Conservation (phyloP, 2,888 invertebrate genomes). For the Lycophotia porphyrea region DNA sequence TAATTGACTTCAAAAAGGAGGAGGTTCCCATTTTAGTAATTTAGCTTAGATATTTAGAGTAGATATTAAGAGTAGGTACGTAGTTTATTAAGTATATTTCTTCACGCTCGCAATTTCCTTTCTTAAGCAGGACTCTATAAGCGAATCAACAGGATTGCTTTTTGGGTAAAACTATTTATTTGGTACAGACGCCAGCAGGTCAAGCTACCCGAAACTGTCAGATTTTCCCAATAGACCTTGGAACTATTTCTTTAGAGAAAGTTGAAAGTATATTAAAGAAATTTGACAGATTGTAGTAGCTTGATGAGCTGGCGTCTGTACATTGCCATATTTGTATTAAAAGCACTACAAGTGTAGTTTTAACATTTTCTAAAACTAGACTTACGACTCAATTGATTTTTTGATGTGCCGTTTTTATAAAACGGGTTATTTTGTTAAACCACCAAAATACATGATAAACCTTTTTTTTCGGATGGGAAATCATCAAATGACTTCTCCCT, state of each 20-base stretch:
- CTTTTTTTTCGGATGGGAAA: too few relatives aligned
- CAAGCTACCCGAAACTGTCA: too few relatives aligned
- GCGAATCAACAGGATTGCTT: background rate
- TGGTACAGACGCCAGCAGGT: too few relatives aligned
- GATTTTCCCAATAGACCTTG: too few relatives aligned
- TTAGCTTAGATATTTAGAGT: background rate
- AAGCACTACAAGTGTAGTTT: background rate
- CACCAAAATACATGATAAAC: background rate
- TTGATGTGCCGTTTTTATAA: background rate
- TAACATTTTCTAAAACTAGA: background rate
- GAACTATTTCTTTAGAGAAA: too few relatives aligned
- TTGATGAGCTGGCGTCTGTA: too few relatives aligned
- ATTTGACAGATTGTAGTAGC: too few relatives aligned
- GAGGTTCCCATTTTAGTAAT: too few relatives aligned
- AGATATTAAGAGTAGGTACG: background rate
- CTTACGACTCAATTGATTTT: background rate
- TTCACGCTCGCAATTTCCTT: conserved; percentile 51
- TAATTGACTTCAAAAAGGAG: too few relatives aligned
- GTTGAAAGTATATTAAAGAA: too few relatives aligned
- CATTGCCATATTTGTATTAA: background rate
- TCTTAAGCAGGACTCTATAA: conserved; percentile 51
- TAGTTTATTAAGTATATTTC: conserved; percentile 16
- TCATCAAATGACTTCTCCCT: too few relatives aligned
- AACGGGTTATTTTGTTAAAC: background rate
- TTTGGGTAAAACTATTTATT: background rate